These are phyloP conservation scores for Plagodis dolabraria DNA, from an alignment of 2,888 invertebrate genomes.

Conservation along the genomic window DNA sequence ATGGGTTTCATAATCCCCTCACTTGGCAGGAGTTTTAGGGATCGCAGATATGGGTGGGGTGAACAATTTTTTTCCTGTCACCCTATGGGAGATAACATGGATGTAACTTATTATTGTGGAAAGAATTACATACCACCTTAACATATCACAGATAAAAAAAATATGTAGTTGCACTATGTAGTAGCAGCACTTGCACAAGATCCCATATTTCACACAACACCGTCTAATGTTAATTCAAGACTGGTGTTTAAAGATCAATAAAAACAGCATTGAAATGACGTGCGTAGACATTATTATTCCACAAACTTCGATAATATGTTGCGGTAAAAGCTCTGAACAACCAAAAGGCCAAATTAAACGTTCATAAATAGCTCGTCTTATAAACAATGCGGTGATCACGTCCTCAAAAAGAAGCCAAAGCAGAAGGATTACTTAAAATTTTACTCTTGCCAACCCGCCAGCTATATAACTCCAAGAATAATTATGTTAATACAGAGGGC, in stretches of 20 bases:
- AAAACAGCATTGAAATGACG: background rate
- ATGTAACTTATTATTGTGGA: too few species aligned
- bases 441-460: constrained; percentile 48
- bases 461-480: constrained; percentile 52
- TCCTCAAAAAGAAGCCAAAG: constrained; percentile 34
- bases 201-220: too few species aligned
- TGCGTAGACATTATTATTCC: constrained; percentile 28
- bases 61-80: too few species aligned
- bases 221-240: too few species aligned
- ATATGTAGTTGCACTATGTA: too few species aligned
- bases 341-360: constrained; percentile 53
- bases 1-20: too few species aligned
- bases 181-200: too few species aligned
- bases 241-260: background rate
- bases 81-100: too few species aligned
- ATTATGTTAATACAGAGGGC: constrained; percentile 53
- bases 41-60: too few species aligned
- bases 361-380: constrained; percentile 53
- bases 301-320: constrained; percentile 37
- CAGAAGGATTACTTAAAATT: constrained; percentile 54
- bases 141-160: too few species aligned
- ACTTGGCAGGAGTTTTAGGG: too few species aligned
- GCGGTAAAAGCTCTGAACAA: constrained; percentile 35
- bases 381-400: constrained; percentile 61
- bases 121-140: too few species aligned